Base-by-base conservation (phyloP, 2,888 invertebrate genomes). In the Xanthorhoe designata region DNA sequence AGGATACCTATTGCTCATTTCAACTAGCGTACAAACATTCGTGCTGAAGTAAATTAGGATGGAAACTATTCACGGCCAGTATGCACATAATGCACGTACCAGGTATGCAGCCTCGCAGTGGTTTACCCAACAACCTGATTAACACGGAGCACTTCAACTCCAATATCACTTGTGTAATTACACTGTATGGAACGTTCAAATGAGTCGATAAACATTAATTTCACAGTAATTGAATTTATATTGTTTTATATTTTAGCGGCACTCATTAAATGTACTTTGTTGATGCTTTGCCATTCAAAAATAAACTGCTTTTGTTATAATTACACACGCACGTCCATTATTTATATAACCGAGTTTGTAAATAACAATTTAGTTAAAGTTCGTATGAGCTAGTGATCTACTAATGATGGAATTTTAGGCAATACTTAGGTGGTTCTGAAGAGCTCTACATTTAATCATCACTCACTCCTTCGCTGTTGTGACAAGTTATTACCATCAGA, bases 191-290 rank as follows among this genome's bases (percentile, higher is more conserved):
- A 68, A 72, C 70, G 74, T 62, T 70, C 61, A 70, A 80, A 75
- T 70, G 66, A 75, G 59, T 71, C 58, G 13, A 71, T 73, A 71
- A 74, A 77, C 71, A 74, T 75, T 73, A 71, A 77, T 77, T 76
- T 77, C 67, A 63, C 51, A 64, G 55, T 70, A 71, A 76, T 77
- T 75, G 64, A 73, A 75, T 76, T 73, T 76, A 61, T 64, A 38
- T 56, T 61, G 52, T 61, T 64, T 57, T 64, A 59, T 60, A 52
- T 47, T 58, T 47, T 61, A 58, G 32, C 38, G 32, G 54, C 8
- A 19, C 38, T 42, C 19, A 15, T 58, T 24, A 54, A 52, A 42
- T 51, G 59, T 47, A 32, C 32, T 7, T 32, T 32, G 32, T 7
- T 32, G 32, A 32, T 24, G n/a, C 42, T 51, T 45, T 59, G 19